Evolutionary conservation across 2,797 vertebrate species (phyloP).

Genomic region (Malurus splendens): DNA sequence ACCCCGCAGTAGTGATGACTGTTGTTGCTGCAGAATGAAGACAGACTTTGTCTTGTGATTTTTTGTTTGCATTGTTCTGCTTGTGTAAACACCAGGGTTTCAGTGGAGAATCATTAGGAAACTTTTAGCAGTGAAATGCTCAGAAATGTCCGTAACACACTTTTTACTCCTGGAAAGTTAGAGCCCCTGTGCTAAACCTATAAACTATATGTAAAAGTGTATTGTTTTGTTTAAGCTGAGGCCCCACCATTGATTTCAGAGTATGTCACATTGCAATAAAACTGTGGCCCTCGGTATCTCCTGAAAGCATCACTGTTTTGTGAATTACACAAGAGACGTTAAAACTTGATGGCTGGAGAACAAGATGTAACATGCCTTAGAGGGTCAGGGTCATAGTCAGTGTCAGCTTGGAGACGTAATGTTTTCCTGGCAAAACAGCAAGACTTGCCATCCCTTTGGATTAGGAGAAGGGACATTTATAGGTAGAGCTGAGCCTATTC

Average conservation of each 20-base stretch:
- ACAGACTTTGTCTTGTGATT: background rate
- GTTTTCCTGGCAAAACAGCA: conserved; percentile 38
- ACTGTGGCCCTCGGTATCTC: background rate
- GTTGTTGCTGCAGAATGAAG: background rate
- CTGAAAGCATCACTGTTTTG: background rate
- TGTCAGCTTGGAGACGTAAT: conserved; percentile 11
- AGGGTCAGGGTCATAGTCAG: conserved; percentile 9
- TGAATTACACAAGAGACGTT: background rate
- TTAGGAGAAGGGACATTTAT: conserved; percentile 1
- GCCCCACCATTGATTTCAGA: background rate
- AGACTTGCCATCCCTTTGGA: background rate
- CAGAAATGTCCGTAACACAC: background rate
- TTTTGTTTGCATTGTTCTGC: background rate
- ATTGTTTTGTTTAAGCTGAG: conserved; percentile 8
- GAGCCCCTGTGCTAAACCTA: background rate
- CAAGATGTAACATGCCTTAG: conserved; percentile 41
- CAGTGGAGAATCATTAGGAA: background rate
- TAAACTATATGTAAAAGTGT: background rate
- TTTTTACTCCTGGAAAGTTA: background rate
- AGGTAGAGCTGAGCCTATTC: background rate
- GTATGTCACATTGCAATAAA: conserved; percentile 3
- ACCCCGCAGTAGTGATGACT: background rate
- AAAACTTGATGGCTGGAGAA: conserved; percentile 20
- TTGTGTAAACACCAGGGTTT: background rate
- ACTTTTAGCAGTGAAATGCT: background rate